These are phyloP conservation scores for Drosophila pseudoananassae DNA, from an alignment of 1,140 invertebrate genomes.

Conservation along the genomic window DNA sequence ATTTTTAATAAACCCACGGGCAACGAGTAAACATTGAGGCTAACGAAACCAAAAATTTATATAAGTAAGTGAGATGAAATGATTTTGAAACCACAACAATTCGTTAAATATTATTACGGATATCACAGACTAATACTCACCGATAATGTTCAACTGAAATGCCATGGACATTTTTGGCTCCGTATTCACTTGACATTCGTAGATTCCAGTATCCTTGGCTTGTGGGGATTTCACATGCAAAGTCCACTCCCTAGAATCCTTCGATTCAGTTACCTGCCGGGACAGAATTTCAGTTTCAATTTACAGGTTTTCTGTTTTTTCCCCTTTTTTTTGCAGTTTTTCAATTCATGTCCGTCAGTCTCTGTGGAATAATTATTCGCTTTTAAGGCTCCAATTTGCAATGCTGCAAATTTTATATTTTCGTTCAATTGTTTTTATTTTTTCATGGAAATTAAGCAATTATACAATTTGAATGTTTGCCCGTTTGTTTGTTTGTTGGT, in stretches of 20 bases:
- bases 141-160: constrained; percentile 93
- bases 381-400: constrained; percentile 44
- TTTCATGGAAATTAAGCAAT: constrained; percentile 58
- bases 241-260: constrained; percentile 96
- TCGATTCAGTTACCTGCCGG: constrained; percentile 91
- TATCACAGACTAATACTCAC: constrained; percentile 86
- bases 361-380: constrained; percentile 46
- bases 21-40: constrained; percentile 32
- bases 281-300: constrained; percentile 40
- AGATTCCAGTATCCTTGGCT: constrained; percentile 91
- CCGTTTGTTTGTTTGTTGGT: constrained; percentile 16
- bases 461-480: constrained; percentile 52
- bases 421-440: constrained; percentile 29
- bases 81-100: not conserved
- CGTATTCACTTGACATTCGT: constrained; percentile 97
- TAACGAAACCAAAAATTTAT: not conserved
- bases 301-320: constrained; percentile 6
- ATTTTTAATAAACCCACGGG: constrained; percentile 59
- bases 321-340: constrained; percentile 16
- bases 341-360: constrained; percentile 31
- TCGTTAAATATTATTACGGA: not conserved
- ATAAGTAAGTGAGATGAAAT: not conserved
- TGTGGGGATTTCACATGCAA: constrained; percentile 95
- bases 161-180: constrained; percentile 96
- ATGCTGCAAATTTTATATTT: constrained; percentile 28